Evolutionary conservation across 2,113 vertebrate genomes (phyloP), one percentile per base, ranked within the genome.

Genomic region (Sinocyclocheilus grahami): DNA sequence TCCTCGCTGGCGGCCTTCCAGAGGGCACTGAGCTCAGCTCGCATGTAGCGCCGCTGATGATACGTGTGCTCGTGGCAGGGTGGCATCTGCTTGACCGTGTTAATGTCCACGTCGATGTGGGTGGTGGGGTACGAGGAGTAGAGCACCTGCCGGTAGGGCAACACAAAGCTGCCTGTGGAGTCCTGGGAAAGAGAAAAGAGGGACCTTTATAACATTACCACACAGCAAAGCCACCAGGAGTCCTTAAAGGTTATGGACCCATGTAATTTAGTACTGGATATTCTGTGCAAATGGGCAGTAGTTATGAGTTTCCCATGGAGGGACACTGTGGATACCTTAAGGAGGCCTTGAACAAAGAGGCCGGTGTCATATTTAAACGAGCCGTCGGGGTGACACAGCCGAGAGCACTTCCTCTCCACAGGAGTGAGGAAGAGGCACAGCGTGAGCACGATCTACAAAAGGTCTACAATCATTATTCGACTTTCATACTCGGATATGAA

Each of bases 11-110:
- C 96, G 0, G 97, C 96, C 92, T 95, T 97, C 97, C 98, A 99
- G 48, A 98, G 96, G 0, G 96, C 94, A 16, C 94, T 95, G 62
- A 99, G 95, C 92, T 99, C 97, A 0, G 96, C 96, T 0, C 95
- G 95, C 97, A 99, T 98, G 81, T 99, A 99, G 82, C 96, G 94
- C 2, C 97, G 94, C 88, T 99, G 98, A 92, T 97, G 97, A 90
- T 97, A 99, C 16, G 95, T 97, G 91, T 99, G 98, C 18, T 99
- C 98, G 0, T 99, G 97, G 91, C 97, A 99, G 0, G 97, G 98
- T 0, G 98, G 96, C 97, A 99, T 99, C 95, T 99, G 98, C 91
- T 97, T 98, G 76, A 99, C 97, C 0, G 97, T 97, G 86, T 98
- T 98, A 91, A 99, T 96, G 91, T 99, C 98, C 53, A 99, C 97